Evolutionary conservation across 1,140 invertebrate species (phyloP).

Genomic region (Ceratitis capitata): DNA sequence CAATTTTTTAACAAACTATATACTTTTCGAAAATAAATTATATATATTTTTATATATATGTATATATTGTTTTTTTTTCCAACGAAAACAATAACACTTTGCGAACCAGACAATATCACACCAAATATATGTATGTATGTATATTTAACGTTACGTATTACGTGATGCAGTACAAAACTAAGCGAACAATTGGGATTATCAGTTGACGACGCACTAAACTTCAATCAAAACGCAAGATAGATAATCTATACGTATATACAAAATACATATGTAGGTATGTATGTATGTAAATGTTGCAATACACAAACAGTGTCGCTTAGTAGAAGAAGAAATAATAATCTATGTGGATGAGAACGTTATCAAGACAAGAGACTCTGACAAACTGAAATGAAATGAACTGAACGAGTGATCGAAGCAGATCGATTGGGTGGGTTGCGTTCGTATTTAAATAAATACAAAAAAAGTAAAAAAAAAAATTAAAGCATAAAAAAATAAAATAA

Average conservation of each 20-base stretch:
- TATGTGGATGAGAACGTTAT: slow-evolving; percentile 59
- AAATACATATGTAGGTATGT: neutral
- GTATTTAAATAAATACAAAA: neutral
- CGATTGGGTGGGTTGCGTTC: neutral
- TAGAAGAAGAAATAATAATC: neutral
- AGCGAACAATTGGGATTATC: neutral
- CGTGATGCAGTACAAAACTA: slow-evolving; percentile 16
- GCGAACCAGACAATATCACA: neutral
- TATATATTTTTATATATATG: neutral
- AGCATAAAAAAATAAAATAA: neutral
- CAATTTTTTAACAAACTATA: no score
- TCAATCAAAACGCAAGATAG: neutral
- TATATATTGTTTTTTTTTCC: neutral
- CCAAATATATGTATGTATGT: no score
- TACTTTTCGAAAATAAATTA: no score
- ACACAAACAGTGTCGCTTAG: slow-evolving; percentile 37
- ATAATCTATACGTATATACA: neutral
- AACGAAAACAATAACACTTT: neutral
- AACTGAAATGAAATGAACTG: slow-evolving; percentile 59
- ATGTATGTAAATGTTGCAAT: slow-evolving; percentile 4
- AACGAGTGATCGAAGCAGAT: slow-evolving; percentile 41
- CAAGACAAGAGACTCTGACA: slow-evolving; percentile 65
- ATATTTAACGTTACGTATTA: slow-evolving; percentile 22
- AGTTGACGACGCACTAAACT: slow-evolving; percentile 18
- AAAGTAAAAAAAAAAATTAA: neutral